These are phyloP conservation scores for Ceratina australensis DNA, from an alignment of 1,140 invertebrate genomes.

Conservation along the genomic window DNA sequence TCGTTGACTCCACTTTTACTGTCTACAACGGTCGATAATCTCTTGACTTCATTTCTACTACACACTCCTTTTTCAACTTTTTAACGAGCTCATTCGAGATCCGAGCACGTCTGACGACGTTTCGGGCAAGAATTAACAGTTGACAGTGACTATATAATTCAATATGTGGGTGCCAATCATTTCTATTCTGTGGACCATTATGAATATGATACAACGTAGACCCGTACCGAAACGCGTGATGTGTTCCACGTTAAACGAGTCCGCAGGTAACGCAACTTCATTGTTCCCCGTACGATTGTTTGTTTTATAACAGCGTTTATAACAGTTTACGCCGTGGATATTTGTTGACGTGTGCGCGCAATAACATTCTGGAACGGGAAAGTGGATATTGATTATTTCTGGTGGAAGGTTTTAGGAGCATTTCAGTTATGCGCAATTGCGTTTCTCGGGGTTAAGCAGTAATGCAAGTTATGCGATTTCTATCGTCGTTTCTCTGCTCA, in stretches of 20 bases:
- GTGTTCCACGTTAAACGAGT: conserved; percentile 1
- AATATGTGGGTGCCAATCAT: conserved; percentile 62
- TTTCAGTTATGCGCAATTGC: conserved; percentile 45
- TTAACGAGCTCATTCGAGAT: not conserved
- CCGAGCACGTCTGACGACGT: not conserved
- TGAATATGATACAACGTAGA: conserved; percentile 60
- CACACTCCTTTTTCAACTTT: conserved; percentile 5
- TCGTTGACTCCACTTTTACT: conserved; percentile 11
- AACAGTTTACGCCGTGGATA: not conserved
- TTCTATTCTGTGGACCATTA: conserved; percentile 58
- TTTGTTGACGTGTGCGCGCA: not conserved
- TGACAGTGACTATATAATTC: not conserved
- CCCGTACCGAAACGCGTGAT: conserved; percentile 16
- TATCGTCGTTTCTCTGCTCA: conserved; percentile 45
- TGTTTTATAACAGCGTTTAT: not conserved
- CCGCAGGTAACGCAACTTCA: conserved; percentile 28
- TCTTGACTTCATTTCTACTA: conserved; percentile 16
- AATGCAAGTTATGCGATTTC: conserved; percentile 55
- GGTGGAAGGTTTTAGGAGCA: conserved; percentile 38
- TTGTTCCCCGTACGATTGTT: not conserved
- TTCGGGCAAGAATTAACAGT: not conserved
- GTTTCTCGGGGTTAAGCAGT: conserved; percentile 25
- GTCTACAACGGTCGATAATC: conserved; percentile 39
- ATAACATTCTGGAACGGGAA: not conserved
- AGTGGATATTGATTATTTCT: conserved; percentile 26